A percentile compares a stretch with the other conserved stretches of the same genome.
These are phyloP conservation scores for Amphipyra tragopoginis DNA, from an alignment of 2,888 invertebrate species.

Conservation along the genomic window DNA sequence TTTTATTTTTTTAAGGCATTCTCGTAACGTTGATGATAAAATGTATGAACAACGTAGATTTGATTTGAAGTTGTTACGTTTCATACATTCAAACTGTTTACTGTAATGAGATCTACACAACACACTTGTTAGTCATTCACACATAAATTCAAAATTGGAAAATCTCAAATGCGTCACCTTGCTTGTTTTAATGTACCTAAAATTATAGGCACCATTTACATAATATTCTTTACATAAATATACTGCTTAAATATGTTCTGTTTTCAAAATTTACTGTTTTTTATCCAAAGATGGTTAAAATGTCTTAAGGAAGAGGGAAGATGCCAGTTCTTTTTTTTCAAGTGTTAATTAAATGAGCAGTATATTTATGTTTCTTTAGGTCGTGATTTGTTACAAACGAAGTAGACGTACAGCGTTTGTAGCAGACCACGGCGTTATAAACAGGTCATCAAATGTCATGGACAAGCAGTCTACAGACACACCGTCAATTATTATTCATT, in stretches of 20 bases:
- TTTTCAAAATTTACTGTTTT: slow-evolving; percentile 15
- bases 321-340: slow-evolving; percentile 7
- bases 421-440: too few relatives aligned
- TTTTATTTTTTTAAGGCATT: slow-evolving; percentile 7
- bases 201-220: slow-evolving; percentile 5
- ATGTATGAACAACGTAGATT: slow-evolving; percentile 23
- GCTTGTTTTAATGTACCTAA: neutral
- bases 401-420: too few relatives aligned
- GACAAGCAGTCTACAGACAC: slow-evolving; percentile 20
- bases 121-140: slow-evolving; percentile 28
- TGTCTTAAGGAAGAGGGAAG: slow-evolving; percentile 35
- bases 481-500: slow-evolving; percentile 20
- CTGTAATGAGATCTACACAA: slow-evolving; percentile 34
- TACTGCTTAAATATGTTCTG: slow-evolving; percentile 17
- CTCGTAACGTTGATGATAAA: neutral
- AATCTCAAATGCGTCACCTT: slow-evolving; percentile 1
- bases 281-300: slow-evolving; percentile 40
- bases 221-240: slow-evolving; percentile 27
- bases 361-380: slow-evolving; percentile 16
- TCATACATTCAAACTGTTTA: slow-evolving; percentile 16
- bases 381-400: too few relatives aligned
- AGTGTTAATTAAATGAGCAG: neutral
- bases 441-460: slow-evolving; percentile 11
- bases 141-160: slow-evolving; percentile 11
- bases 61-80: slow-evolving; percentile 7